Evolutionary conservation across 2,113 vertebrate species (phyloP).

Genomic region (Paraplagusia blochii): DNA sequence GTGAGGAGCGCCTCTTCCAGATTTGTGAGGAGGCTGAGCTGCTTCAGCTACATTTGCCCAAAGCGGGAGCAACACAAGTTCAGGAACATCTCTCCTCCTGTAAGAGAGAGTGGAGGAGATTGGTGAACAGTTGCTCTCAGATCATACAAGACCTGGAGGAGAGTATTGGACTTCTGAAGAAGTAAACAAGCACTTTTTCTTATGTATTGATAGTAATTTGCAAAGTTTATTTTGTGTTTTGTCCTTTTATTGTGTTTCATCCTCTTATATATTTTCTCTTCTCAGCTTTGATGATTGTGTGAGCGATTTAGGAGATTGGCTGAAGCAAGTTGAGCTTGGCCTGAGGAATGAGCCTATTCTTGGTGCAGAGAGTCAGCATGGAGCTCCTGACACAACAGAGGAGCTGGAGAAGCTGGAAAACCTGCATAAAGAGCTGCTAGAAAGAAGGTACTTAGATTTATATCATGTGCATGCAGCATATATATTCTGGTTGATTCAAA

Average conservation of each 20-base stretch:
- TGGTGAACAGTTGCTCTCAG: slow-evolving; percentile 80
- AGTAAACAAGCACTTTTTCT: slow-evolving; percentile 48
- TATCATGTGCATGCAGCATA: neutral
- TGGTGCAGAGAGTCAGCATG: slow-evolving; percentile 78
- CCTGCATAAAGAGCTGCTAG: slow-evolving; percentile 84
- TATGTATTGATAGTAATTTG: slow-evolving; percentile 20
- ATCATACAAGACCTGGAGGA: slow-evolving; percentile 81
- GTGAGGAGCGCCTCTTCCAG: slow-evolving; percentile 77
- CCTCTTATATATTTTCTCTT: slow-evolving; percentile 1
- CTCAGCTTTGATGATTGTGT: slow-evolving; percentile 85
- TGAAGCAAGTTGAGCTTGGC: slow-evolving; percentile 83
- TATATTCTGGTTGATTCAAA: slow-evolving; percentile 8
- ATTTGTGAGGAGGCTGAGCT: slow-evolving; percentile 83
- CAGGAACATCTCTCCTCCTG: slow-evolving; percentile 83
- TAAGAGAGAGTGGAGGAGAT: slow-evolving; percentile 82
- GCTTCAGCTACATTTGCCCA: slow-evolving; percentile 80
- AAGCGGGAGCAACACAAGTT: slow-evolving; percentile 77
- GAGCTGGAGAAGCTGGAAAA: slow-evolving; percentile 87
- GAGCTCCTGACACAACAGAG: slow-evolving; percentile 79
- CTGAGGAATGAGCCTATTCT: slow-evolving; percentile 77
- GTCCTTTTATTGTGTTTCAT: neutral
- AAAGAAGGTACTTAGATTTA: slow-evolving; percentile 78
- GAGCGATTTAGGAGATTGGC: slow-evolving; percentile 81
- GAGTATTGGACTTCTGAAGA: slow-evolving; percentile 75
- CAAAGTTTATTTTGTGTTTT: neutral